Evolutionary conservation across 30 jellyfish, hydroid and myxozoan genomes (phyloP).

Genomic region (Catostylus mosaicus): DNA sequence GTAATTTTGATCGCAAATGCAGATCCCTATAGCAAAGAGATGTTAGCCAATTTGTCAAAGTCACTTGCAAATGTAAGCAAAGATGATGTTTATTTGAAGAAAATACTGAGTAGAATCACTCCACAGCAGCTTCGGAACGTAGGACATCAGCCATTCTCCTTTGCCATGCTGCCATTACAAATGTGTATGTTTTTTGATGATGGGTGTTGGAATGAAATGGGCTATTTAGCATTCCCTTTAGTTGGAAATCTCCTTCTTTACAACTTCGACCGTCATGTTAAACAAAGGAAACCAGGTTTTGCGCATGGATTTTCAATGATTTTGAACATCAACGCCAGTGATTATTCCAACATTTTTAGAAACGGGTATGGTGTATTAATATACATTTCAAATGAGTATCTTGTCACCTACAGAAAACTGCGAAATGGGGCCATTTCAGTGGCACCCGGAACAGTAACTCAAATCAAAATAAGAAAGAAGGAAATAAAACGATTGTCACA

Average conservation of each 20-base stretch:
- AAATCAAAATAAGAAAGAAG: conserved; percentile 33
- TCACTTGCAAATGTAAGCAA: too few species aligned
- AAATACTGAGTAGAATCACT: too few species aligned
- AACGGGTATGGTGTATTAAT: not conserved
- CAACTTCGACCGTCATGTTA: not conserved
- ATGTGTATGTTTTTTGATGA: not conserved
- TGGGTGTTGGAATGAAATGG: not conserved
- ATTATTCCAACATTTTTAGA: not conserved
- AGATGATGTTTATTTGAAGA: too few species aligned
- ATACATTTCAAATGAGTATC: not conserved
- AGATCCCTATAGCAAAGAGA: not conserved
- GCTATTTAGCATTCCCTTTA: not conserved
- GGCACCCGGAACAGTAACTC: conserved; percentile 25
- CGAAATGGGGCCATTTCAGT: not conserved
- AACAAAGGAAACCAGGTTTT: not conserved
- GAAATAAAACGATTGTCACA: conserved; percentile 11
- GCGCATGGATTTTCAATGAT: not conserved
- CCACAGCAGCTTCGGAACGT: too few species aligned
- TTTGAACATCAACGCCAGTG: not conserved
- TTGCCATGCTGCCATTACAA: too few species aligned
- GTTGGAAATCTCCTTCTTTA: not conserved
- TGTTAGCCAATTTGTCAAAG: not conserved
- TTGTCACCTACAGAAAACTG: not conserved
- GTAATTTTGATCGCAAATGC: conserved; percentile 19
- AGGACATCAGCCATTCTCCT: too few species aligned